phyloP scores from a whole-genome alignment of 1,140 invertebrate genomes.

The Orchestia grillus region DNA sequence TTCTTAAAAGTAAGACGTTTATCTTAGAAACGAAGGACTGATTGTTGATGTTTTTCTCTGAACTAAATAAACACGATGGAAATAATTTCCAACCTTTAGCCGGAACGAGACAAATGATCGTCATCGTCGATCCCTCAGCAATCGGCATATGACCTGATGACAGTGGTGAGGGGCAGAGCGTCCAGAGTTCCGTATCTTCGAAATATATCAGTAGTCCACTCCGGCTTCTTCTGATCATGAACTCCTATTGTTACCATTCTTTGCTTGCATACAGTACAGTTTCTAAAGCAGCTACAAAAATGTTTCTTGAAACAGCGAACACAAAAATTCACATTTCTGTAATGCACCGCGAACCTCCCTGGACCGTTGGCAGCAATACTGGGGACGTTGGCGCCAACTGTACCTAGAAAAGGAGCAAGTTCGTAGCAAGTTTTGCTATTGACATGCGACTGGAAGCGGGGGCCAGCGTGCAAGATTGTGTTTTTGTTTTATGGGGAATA shows the following conservation, averaged over 20 bases:
- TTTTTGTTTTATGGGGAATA: background rate
- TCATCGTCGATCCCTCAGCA: background rate
- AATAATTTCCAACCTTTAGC: background rate
- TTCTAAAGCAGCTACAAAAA: background rate
- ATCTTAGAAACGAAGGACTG: too few species aligned
- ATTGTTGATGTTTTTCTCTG: background rate
- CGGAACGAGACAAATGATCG: background rate
- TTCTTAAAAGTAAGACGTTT: too few species aligned
- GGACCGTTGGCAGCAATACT: background rate
- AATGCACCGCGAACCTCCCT: background rate
- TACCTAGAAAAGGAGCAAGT: background rate
- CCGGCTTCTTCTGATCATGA: too few species aligned
- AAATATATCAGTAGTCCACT: background rate
- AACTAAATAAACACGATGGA: background rate
- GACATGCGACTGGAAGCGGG: background rate
- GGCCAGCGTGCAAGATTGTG: background rate
- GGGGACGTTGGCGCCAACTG: background rate
- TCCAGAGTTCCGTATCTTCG: background rate
- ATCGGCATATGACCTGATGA: background rate
- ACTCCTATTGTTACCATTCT: background rate
- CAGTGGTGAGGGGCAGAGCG: background rate
- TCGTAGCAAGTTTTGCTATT: background rate
- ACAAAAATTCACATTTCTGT: background rate
- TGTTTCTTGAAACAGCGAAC: background rate
- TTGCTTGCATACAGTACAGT: background rate